Base-by-base conservation (phyloP, 2,797 vertebrate species). In the Scyliorhinus canicula region DNA sequence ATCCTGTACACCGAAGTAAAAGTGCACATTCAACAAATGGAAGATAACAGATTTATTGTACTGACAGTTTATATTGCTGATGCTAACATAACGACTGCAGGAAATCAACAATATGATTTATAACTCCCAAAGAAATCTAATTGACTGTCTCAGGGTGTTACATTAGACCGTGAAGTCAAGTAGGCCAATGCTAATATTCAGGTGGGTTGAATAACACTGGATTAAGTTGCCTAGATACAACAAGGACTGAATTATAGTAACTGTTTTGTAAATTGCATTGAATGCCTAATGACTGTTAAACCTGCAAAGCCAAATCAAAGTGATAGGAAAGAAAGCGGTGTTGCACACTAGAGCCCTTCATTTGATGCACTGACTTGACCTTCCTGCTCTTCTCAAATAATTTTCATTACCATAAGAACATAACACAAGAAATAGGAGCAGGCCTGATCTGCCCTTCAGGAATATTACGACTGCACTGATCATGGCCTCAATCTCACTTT, bases 41-140 rank as follows among this genome's bases (percentile, higher is more conserved):
- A 91, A 65, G 8, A 44, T 63, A 11, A 63, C 57, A 91, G 55
- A 60, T 9, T n/a, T 91, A 91, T 16, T 44, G 40, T 44, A 16
- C 21, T 44, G 44, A 24, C 4, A 21, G 44, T 44, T 79, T 47
- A 47, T 9, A 26, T 0, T 24, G 57, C 40, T 65, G 40, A 63
- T n/a, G 31, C 55, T 90, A 55, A 60, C 31, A 57, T n/a, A 19
- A 35, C 77, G 47, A 82, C 86, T 60, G 16, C 35, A 19, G 52
- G 60, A 91, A 91, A 63, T 88, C 31, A 86, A 31, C 52, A 82
- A 90, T 55, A 86, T 47, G n/a, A n/a, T n/a, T n/a, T 82, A 82
- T 60, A 60, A n/a, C 55, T 90, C 86, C 55, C 52, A 63, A n/a
- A 91, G n/a, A 63, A 40, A 63, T 4, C 16, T 88, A 63, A 40